Percentiles rank a stretch among this genome's conserved stretches.
phyloP scores from a whole-genome alignment of 1,140 invertebrate species.

The Drosophila truncata region DNA sequence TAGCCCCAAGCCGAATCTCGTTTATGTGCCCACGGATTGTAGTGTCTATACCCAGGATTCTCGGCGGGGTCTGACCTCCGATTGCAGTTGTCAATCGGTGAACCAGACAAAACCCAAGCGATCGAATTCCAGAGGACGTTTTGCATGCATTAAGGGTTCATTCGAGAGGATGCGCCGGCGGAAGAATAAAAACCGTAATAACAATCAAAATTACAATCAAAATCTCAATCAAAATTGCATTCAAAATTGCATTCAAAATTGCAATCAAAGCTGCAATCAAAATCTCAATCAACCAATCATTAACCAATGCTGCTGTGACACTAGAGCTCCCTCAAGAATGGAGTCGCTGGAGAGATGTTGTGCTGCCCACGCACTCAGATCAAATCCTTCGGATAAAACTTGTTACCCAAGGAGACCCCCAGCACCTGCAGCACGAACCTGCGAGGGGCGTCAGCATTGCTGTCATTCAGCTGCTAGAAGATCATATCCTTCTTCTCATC shows the following conservation, averaged over 20 bases:
- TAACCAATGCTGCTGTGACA: background rate
- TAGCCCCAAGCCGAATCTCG: background rate
- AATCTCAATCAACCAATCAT: too few species aligned
- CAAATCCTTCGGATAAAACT: background rate
- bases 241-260: too few species aligned
- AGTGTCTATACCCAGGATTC: background rate
- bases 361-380: too few species aligned
- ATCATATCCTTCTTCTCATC: too few species aligned
- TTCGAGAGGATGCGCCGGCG: background rate
- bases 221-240: too few species aligned
- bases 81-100: background rate
- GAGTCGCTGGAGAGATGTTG: background rate
- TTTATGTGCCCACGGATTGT: background rate
- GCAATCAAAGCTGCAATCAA: too few species aligned
- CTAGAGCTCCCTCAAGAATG: too few species aligned
- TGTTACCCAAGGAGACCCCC: background rate
- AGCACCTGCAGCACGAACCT: background rate
- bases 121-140: background rate
- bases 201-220: too few species aligned
- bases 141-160: background rate
- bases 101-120: too few species aligned
- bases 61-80: background rate
- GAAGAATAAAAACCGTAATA: too few species aligned
- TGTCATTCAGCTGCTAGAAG: background rate
- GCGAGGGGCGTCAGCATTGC: background rate